Percentiles rank a stretch among this genome's conserved stretches.
Conservation (phyloP, 2,888 invertebrate species). For the Pseudoips prasinana region DNA sequence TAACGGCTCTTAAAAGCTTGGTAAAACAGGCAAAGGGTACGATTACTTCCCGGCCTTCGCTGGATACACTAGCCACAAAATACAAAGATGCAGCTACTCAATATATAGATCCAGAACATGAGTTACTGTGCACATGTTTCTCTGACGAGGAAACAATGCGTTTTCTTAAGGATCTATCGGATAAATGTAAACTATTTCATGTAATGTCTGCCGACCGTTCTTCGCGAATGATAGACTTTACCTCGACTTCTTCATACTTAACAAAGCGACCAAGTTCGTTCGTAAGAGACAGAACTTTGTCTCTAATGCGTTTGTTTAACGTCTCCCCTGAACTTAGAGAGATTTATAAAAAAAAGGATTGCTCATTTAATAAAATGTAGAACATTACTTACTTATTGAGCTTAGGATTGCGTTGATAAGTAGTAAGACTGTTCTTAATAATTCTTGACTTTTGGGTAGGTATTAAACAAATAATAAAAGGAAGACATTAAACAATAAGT, state of each 20-base stretch:
- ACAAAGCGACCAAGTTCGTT: conserved; percentile 33
- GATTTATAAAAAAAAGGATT: conserved; percentile 53
- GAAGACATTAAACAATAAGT: too few relatives aligned
- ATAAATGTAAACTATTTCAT: background rate
- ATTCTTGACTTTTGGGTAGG: too few relatives aligned
- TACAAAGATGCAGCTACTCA: conserved; percentile 48
- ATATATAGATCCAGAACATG: conserved; percentile 50
- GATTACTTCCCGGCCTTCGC: conserved; percentile 20
- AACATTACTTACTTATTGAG: background rate
- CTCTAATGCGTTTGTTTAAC: conserved; percentile 45
- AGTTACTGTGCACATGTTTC: conserved; percentile 53
- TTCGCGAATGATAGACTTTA: too few relatives aligned
- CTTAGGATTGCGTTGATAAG: too few relatives aligned
- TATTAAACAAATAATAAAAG: too few relatives aligned
- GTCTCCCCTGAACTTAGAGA: conserved; percentile 50
- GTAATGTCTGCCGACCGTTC: too few relatives aligned
- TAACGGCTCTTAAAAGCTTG: conserved; percentile 42
- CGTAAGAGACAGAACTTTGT: conserved; percentile 45
- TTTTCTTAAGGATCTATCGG: background rate
- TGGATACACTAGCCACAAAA: conserved; percentile 27
- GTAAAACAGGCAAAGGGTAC: conserved; percentile 45
- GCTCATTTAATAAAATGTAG: conserved; percentile 16
- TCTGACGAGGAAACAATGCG: conserved; percentile 34
- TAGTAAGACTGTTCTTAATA: too few relatives aligned
- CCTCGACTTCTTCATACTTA: conserved; percentile 1